Evolutionary conservation across 2,113 vertebrate genomes (phyloP).

Genomic region (Sminthopsis crassicaudata): DNA sequence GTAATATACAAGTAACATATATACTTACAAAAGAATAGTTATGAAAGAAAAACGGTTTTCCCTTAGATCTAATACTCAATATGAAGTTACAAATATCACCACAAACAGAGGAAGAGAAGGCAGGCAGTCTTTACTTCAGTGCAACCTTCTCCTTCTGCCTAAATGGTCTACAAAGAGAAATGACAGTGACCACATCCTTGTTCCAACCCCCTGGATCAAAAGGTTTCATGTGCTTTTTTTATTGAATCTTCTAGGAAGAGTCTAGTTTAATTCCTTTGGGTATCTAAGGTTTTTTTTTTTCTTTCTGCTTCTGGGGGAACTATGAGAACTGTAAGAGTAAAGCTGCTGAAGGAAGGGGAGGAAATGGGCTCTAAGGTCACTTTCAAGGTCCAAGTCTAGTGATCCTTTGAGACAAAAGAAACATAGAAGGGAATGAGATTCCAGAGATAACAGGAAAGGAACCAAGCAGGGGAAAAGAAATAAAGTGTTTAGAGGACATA

Average conservation of each 20-base stretch:
- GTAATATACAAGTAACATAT: no score
- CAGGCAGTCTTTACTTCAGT: conserved; percentile 25
- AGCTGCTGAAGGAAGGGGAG: background rate
- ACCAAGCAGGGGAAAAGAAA: conserved; percentile 21
- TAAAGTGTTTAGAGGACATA: conserved; percentile 10
- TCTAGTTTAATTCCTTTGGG: background rate
- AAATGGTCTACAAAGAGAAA: conserved; percentile 40
- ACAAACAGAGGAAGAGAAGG: background rate
- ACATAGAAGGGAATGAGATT: conserved; percentile 9
- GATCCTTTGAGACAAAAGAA: background rate
- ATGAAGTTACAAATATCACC: conserved; percentile 30
- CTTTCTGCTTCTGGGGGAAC: background rate
- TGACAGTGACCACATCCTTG: background rate
- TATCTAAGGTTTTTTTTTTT: background rate
- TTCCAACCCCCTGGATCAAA: background rate
- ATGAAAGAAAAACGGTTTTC: conserved; percentile 4
- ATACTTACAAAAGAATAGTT: background rate
- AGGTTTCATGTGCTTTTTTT: background rate
- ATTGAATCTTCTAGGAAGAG: background rate
- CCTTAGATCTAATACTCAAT: background rate
- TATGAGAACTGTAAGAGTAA: background rate
- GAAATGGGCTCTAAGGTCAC: background rate
- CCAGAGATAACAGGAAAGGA: conserved; percentile 39
- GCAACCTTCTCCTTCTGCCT: background rate
- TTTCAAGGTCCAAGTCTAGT: background rate